Evolutionary conservation across 1,140 invertebrate genomes (phyloP).

Genomic region (Melipona quadrifasciata): DNA sequence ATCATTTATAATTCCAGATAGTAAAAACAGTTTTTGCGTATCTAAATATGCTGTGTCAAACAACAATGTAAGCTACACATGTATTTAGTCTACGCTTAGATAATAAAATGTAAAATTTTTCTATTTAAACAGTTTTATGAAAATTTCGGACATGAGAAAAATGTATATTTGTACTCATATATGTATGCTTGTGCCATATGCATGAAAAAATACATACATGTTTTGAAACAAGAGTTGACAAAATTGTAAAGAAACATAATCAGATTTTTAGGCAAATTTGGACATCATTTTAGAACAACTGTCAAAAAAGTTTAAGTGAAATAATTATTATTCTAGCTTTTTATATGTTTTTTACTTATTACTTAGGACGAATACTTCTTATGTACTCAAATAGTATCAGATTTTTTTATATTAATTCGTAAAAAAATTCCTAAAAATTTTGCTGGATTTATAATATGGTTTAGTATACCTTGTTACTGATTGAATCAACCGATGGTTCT

Average conservation of each 20-base stretch:
- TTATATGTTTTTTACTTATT: neutral
- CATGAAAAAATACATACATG: no score
- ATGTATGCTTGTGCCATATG: no score
- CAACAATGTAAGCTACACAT: neutral
- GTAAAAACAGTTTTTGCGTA: constrained; percentile 59
- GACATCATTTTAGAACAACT: neutral
- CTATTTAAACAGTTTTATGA: no score
- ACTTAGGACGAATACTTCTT: neutral
- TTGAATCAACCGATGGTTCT: neutral
- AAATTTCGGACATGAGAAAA: no score
- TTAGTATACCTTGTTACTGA: neutral
- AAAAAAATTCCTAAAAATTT: neutral
- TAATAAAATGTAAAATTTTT: no score
- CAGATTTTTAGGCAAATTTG: neutral
- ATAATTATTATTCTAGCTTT: neutral
- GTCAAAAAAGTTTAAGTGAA: neutral
- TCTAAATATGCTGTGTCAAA: constrained; percentile 47
- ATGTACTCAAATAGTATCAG: neutral
- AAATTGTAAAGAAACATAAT: neutral
- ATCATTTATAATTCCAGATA: neutral
- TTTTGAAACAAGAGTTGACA: no score
- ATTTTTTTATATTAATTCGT: neutral
- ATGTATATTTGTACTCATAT: no score
- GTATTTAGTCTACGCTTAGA: neutral
- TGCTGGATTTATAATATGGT: no score